Evolutionary conservation across 2,888 invertebrate genomes (phyloP).

Genomic region (Patella pellucida): DNA sequence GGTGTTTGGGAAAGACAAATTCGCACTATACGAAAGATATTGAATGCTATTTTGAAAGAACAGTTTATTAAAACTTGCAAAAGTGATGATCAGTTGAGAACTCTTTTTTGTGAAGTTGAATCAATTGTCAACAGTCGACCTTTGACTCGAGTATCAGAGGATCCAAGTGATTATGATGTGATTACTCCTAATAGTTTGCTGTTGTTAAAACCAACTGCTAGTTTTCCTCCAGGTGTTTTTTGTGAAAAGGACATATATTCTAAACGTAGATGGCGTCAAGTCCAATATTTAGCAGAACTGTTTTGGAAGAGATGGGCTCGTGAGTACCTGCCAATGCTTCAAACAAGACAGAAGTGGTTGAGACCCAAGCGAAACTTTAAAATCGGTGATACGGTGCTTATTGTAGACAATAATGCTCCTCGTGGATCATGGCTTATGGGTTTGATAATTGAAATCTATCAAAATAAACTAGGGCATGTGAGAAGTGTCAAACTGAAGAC

Average conservation of each 20-base stretch:
- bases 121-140: conserved; percentile 31
- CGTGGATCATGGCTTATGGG: too few relatives aligned
- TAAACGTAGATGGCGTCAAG: too few relatives aligned
- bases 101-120: conserved; percentile 36
- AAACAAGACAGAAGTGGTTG: too few relatives aligned
- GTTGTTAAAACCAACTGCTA: conserved; percentile 30
- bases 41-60: conserved; percentile 27
- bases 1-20: conserved; percentile 39
- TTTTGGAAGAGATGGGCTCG: too few relatives aligned
- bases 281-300: too few relatives aligned
- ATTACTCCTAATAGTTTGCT: conserved; percentile 61
- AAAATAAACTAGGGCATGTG: too few relatives aligned
- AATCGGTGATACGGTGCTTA: too few relatives aligned
- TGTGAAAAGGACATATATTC: neutral
- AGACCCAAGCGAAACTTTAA: too few relatives aligned
- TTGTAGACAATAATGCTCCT: too few relatives aligned
- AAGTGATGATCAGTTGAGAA: conserved; percentile 19
- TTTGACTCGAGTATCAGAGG: conserved; percentile 27
- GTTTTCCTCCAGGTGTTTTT: conserved; percentile 26
- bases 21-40: conserved; percentile 30
- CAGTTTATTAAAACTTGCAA: neutral
- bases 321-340: too few relatives aligned
- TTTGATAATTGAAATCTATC: too few relatives aligned
- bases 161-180: conserved; percentile 9
- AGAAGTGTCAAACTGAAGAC: too few relatives aligned